Evolutionary conservation across 37 sponge, comb jelly and placozoan genomes (phyloP).

Genomic region (Spongilla lacustris): DNA sequence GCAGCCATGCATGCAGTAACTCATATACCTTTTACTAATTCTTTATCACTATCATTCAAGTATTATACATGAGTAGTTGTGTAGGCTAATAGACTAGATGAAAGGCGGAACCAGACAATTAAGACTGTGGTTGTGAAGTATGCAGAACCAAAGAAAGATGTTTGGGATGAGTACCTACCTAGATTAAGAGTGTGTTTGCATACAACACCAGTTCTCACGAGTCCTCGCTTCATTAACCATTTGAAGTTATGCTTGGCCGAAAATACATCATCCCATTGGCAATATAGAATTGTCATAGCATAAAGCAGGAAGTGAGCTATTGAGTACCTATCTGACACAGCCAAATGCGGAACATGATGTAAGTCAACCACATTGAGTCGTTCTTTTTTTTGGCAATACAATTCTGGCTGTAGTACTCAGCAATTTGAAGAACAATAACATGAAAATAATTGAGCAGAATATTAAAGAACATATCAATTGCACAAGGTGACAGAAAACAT

Average conservation of each 20-base stretch:
- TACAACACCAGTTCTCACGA: neutral
- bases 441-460: slow-evolving; percentile 10
- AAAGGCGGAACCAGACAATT: too few relatives aligned
- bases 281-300: slow-evolving; percentile 16
- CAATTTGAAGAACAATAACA: neutral
- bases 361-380: neutral
- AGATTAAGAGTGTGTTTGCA: neutral
- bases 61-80: too few relatives aligned
- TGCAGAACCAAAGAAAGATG: neutral
- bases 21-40: too few relatives aligned
- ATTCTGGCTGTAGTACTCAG: neutral
- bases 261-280: slow-evolving; percentile 31
- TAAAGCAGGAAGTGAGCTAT: neutral
- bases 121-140: neutral
- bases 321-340: neutral
- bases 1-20: too few relatives aligned
- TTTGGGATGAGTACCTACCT: neutral
- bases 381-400: neutral
- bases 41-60: too few relatives aligned
- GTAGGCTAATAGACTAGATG: neutral
- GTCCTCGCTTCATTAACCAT: neutral
- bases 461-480: slow-evolving; percentile 22
- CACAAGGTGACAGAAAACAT: slow-evolving; percentile 34
- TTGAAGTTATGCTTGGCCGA: slow-evolving; percentile 41
- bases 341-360: neutral